Conservation (phyloP, 2,888 invertebrate genomes). For the Drosophila suboccidentalis region DNA sequence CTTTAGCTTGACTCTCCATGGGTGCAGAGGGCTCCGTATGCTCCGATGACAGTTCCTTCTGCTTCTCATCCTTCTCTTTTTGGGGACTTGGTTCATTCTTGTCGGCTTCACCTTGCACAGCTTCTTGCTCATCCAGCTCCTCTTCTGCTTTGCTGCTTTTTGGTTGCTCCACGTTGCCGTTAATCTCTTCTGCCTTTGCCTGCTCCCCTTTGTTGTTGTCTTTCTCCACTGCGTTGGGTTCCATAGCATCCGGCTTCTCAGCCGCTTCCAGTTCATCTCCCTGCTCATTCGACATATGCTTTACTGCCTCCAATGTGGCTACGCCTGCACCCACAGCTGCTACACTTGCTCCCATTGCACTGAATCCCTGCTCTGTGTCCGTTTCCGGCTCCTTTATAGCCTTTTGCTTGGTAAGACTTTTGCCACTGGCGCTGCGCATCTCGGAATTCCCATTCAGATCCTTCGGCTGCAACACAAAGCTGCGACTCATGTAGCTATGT, state of each 20-base stretch:
- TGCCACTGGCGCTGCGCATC: constrained; percentile 49
- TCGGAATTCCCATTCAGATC: constrained; percentile 66
- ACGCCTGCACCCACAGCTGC: constrained; percentile 33
- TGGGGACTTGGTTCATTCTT: constrained; percentile 5
- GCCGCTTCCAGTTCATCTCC: background rate
- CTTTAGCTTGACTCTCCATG: constrained; percentile 32
- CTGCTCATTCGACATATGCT: constrained; percentile 55
- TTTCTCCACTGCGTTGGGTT: constrained; percentile 5
- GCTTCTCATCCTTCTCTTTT: background rate
- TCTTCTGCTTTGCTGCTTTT: constrained; percentile 2
- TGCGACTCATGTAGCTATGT: constrained; percentile 73
- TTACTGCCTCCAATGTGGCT: constrained; percentile 64
- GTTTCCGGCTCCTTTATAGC: constrained; percentile 47
- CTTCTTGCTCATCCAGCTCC: background rate
- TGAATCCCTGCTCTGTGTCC: constrained; percentile 16
- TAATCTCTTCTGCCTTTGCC: constrained; percentile 17
- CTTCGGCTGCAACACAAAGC: constrained; percentile 67
- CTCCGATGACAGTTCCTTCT: background rate
- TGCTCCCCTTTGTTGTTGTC: background rate
- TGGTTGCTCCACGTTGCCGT: constrained; percentile 37
- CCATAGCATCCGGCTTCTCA: constrained; percentile 19
- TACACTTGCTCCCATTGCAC: constrained; percentile 40
- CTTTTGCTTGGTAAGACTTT: constrained; percentile 54
- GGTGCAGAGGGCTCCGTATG: constrained; percentile 61
- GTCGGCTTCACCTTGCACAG: background rate